Conservation (phyloP, 2,113 vertebrate genomes). For the Rhinichthys klamathensis region DNA sequence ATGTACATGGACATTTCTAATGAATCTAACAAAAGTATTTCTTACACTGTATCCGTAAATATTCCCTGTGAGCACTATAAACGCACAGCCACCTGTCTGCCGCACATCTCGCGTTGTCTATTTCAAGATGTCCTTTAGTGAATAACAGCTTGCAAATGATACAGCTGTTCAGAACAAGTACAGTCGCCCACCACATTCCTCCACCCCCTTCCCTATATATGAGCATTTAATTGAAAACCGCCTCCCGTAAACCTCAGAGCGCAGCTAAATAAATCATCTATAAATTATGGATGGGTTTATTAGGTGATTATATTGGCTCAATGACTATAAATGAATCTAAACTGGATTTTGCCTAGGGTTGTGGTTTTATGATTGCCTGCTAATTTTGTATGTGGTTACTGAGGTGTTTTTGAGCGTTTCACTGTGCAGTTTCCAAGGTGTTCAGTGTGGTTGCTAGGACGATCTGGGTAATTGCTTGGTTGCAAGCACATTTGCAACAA, state of each 20-base stretch:
- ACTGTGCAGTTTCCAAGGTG: background rate
- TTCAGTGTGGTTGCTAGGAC: background rate
- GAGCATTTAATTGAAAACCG: background rate
- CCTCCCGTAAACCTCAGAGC: background rate
- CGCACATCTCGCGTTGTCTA: background rate
- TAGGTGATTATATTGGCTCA: constrained; percentile 1
- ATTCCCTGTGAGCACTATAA: background rate
- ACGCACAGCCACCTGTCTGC: background rate
- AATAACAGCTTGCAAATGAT: background rate
- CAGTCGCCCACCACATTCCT: background rate
- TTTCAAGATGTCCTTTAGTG: background rate
- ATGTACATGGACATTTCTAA: background rate
- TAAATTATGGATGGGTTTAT: background rate
- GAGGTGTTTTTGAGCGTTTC: background rate
- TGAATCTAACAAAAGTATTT: background rate
- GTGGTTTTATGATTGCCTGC: background rate
- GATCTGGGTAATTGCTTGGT: background rate
- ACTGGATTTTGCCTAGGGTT: background rate
- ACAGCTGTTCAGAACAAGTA: background rate
- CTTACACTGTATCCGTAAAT: background rate
- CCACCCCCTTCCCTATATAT: background rate
- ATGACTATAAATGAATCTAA: background rate
- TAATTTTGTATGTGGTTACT: background rate
- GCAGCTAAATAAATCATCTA: background rate
- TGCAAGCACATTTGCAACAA: background rate